Conservation (phyloP, 1,140 invertebrate species). For the Ooceraea biroi region DNA sequence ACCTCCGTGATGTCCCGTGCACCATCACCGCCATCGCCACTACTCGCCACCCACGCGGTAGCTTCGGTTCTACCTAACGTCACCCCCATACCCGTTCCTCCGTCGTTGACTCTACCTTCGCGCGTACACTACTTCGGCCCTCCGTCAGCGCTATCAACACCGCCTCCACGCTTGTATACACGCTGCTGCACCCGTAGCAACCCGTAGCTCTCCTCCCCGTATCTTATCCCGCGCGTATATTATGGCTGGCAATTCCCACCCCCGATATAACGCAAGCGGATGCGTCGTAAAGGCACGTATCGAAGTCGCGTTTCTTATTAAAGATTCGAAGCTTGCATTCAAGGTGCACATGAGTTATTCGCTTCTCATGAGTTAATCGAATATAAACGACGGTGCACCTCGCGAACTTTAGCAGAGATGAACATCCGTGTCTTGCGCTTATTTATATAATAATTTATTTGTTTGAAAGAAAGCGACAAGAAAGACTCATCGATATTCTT, state of each 20-base stretch:
- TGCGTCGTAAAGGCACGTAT: neutral
- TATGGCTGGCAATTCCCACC: neutral
- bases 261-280: conserved; percentile 10
- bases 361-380: no score
- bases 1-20: neutral
- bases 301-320: neutral
- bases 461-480: no score
- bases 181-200: neutral
- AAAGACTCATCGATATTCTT: no score
- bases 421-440: no score
- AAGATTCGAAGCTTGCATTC: no score
- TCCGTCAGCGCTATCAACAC: conserved; percentile 64
- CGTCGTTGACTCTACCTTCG: conserved; percentile 26
- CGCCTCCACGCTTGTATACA: conserved; percentile 29
- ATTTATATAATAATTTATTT: no score
- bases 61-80: conserved; percentile 29
- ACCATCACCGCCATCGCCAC: conserved; percentile 31
- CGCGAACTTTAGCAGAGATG: no score
- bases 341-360: no score
- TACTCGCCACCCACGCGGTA: neutral
- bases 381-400: no score
- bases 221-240: conserved; percentile 9
- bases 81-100: conserved; percentile 36
- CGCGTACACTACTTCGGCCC: conserved; percentile 13
- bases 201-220: neutral